Percentiles rank a stretch among this genome's conserved stretches.
Conservation (phyloP, 2,888 invertebrate species). For the Pterobdella sp. region DNA sequence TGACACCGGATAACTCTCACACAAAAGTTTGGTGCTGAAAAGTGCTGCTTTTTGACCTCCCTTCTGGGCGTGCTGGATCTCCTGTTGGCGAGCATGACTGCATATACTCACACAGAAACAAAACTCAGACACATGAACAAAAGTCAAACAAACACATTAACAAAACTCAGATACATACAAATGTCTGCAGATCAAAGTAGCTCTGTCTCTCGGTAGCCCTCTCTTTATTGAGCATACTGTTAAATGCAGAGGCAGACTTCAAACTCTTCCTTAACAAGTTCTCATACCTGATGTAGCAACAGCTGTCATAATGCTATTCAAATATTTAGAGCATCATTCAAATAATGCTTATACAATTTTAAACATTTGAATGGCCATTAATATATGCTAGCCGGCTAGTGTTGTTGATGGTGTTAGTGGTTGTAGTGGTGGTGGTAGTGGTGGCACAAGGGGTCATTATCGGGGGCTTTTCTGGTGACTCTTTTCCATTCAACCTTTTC, state of each 20-base stretch:
- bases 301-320: too few relatives aligned
- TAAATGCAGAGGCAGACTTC: slow-evolving; percentile 66
- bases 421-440: background rate
- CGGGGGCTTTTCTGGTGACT: background rate
- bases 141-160: background rate
- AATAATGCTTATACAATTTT: too few relatives aligned
- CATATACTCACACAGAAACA: background rate
- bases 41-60: slow-evolving; percentile 44
- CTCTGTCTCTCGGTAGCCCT: slow-evolving; percentile 67
- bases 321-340: too few relatives aligned
- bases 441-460: background rate
- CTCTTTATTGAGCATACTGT: slow-evolving; percentile 70
- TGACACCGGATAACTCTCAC: slow-evolving; percentile 72
- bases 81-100: slow-evolving; percentile 45
- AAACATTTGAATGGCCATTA: too few relatives aligned
- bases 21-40: slow-evolving; percentile 54
- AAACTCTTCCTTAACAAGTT: slow-evolving; percentile 48
- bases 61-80: slow-evolving; percentile 65
- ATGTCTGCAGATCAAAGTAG: slow-evolving; percentile 85
- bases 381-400: too few relatives aligned
- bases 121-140: background rate
- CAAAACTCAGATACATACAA: slow-evolving; percentile 42
- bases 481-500: background rate
- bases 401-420: background rate
- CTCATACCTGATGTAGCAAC: slow-evolving; percentile 47